Evolutionary conservation across 2,888 invertebrate species (phyloP).

Genomic region (Polyommatus icarus): DNA sequence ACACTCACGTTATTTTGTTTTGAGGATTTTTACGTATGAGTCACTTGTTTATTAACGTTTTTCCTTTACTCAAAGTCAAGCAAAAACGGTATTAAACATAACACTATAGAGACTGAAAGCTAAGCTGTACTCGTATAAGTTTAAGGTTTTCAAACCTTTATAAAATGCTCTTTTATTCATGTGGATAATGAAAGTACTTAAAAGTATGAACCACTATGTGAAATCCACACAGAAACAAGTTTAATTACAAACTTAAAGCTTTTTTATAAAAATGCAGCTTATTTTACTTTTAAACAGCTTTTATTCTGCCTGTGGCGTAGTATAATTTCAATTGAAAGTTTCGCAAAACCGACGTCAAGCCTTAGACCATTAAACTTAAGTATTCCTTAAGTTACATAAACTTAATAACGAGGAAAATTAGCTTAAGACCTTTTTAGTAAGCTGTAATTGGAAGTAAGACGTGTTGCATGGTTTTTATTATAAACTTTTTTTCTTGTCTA

Average conservation of each 20-base stretch:
- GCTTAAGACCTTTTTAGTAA: slow-evolving; percentile 1
- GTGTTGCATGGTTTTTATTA: not conserved
- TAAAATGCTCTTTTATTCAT: slow-evolving; percentile 14
- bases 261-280: slow-evolving; percentile 26
- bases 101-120: not conserved
- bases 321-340: slow-evolving; percentile 42
- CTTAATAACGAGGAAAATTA: slow-evolving; percentile 29
- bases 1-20: not conserved
- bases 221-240: slow-evolving; percentile 19
- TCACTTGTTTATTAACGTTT: not conserved
- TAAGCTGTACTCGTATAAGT: not conserved
- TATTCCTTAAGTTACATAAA: slow-evolving; percentile 25
- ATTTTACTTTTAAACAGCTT: slow-evolving; percentile 31
- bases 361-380: slow-evolving; percentile 29
- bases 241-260: slow-evolving; percentile 25
- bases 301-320: slow-evolving; percentile 35
- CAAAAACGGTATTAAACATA: not conserved
- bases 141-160: slow-evolving; percentile 16
- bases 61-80: not conserved
- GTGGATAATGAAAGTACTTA: slow-evolving; percentile 20
- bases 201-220: slow-evolving; percentile 19
- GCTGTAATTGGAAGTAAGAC: not conserved
- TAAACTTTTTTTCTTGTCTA: too few species aligned
- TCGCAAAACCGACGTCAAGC: slow-evolving; percentile 36
- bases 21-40: not conserved